Conservation (phyloP, 2,888 invertebrate genomes). For the Xanthorhoe designata region DNA sequence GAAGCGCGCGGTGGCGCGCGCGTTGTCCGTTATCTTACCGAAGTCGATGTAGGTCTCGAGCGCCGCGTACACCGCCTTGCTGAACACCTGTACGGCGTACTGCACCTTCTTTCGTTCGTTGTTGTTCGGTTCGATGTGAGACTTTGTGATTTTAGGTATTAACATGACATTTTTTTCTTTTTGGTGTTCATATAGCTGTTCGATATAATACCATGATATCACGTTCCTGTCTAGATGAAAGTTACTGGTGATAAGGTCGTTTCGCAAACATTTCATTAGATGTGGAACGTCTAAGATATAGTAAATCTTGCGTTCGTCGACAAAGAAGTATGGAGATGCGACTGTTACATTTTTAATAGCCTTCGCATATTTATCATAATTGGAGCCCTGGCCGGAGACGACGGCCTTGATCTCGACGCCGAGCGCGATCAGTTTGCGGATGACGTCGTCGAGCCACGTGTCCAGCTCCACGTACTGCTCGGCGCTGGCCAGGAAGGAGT, state of each 20-base stretch:
- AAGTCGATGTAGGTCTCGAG: constrained; percentile 43
- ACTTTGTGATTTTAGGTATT: constrained; percentile 44
- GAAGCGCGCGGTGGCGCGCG: constrained; percentile 43
- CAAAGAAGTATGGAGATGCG: constrained; percentile 38
- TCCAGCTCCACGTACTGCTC: constrained; percentile 44
- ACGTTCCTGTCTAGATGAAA: constrained; percentile 40
- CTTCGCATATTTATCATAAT: constrained; percentile 34
- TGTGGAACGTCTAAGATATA: constrained; percentile 41
- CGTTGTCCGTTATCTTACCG: constrained; percentile 37
- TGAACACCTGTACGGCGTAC: constrained; percentile 43
- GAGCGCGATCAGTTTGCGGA: constrained; percentile 26
- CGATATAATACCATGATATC: constrained; percentile 34
- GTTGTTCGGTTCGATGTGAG: constrained; percentile 43
- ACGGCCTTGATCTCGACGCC: constrained; percentile 31
- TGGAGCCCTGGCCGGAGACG: constrained; percentile 33
- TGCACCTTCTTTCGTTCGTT: constrained; percentile 44
- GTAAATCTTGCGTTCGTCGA: constrained; percentile 40
- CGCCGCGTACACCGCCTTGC: constrained; percentile 45
- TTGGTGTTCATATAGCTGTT: constrained; percentile 41
- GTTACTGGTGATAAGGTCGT: constrained; percentile 44
- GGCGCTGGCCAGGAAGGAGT: constrained; percentile 40
- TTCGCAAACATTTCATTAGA: constrained; percentile 31
- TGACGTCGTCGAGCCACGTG: constrained; percentile 34
- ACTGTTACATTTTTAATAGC: constrained; percentile 32
- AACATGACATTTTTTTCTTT: constrained; percentile 42